phyloP scores from a whole-genome alignment of 2,888 invertebrate genomes.

The Blastobasis adustella region DNA sequence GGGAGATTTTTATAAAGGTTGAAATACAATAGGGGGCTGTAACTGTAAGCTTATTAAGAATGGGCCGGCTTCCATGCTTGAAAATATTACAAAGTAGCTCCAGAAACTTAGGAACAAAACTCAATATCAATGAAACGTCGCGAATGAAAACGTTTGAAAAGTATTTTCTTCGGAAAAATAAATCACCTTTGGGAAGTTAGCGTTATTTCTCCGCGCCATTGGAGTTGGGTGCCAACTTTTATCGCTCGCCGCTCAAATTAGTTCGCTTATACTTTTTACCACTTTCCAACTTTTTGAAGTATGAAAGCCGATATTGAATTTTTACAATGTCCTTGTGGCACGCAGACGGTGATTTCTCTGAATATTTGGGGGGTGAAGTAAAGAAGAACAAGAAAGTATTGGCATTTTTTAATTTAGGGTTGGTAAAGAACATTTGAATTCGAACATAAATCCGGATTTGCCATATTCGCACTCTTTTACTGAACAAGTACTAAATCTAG shows the following conservation, averaged over 20 bases:
- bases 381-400: too few species aligned
- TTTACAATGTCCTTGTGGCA: conserved; percentile 47
- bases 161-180: conserved; percentile 62
- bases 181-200: conserved; percentile 59
- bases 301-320: conserved; percentile 69
- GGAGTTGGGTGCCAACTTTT: conserved; percentile 57
- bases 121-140: conserved; percentile 63
- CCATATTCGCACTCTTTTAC: too few species aligned
- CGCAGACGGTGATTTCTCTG: conserved; percentile 25
- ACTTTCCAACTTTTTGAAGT: conserved; percentile 57
- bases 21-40: too few species aligned
- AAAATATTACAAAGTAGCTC: conserved; percentile 54
- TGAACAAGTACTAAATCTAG: too few species aligned
- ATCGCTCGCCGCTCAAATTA: conserved; percentile 60
- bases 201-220: conserved; percentile 49
- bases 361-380: conserved; percentile 12
- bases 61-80: conserved; percentile 37
- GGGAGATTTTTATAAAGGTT: too few species aligned
- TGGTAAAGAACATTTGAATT: too few species aligned
- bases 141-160: conserved; percentile 44
- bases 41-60: conserved; percentile 49
- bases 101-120: conserved; percentile 58
- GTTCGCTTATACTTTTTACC: conserved; percentile 38
- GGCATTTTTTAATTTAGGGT: too few species aligned
- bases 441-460: too few species aligned